Evolutionary conservation across 2,113 vertebrate genomes (phyloP), one percentile per base, ranked within the genome.

Genomic region (Grammomys dolichurus): DNA sequence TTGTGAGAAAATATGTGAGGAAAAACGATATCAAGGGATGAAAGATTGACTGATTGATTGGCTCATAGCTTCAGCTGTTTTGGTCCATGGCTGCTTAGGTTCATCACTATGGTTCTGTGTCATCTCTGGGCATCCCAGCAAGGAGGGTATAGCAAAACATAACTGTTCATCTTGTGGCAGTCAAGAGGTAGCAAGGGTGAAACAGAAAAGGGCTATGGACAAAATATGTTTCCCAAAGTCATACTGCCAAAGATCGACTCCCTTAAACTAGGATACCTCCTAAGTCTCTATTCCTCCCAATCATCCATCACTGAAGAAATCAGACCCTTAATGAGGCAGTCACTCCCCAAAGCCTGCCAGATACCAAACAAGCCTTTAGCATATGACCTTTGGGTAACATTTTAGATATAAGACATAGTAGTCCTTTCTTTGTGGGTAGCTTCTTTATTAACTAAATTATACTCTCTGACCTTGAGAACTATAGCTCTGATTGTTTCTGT

Each of bases 371-470:
- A 60, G 51, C 3, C 87, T 60, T 24, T 14, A 31, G n/a, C 5
- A 20, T 9, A 72, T 28, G 67, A n/a, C 7, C 67, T 72, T 89
- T 77, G 56, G n/a, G 11, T 6, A 75, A 22, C 28, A 76, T 48
- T 89, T 60, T 63, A 76, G 28, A 33, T 72, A 36, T 13, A 73
- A 43, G n/a, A 54, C 26, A 10, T 43, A 43, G 4, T 3, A 13
- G 5, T 70, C 7, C 13, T 81, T 36, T 13, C 54, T 63, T 4
- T 75, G 22, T 10, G 5, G 75, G 73, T n/a, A 7, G 46, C 72
- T 89, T 94, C 72, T 91, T 91, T 89, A 73, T n/a, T 40, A 89
- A 56, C 33, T 65, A 70, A 90, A 33, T 90, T 48, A n/a, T n/a
- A 85, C 67, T 70, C 26, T 87, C 36, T 88, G 36, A 65, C 54